Conservation (phyloP, 2,797 vertebrate genomes). For the Mallotus villosus region DNA sequence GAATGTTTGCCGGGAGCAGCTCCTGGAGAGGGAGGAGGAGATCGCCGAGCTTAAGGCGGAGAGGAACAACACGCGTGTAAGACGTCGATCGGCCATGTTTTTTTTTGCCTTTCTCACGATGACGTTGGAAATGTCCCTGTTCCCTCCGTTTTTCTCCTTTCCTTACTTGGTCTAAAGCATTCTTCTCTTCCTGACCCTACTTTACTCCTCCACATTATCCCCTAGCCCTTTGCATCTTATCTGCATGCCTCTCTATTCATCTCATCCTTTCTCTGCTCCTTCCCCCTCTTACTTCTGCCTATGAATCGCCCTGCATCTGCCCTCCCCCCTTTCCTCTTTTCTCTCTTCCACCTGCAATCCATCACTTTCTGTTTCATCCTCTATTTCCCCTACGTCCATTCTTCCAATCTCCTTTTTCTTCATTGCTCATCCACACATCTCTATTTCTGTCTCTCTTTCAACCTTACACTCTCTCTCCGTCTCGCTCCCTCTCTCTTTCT, state of each 20-base stretch:
- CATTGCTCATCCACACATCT: not conserved
- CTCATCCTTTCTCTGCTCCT: slow-evolving; percentile 27
- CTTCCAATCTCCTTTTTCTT: not conserved
- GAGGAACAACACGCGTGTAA: slow-evolving; percentile 88
- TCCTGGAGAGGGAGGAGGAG: slow-evolving; percentile 90
- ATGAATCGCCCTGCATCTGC: not conserved
- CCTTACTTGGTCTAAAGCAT: not conserved
- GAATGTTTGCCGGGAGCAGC: slow-evolving; percentile 89
- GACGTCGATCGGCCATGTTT: slow-evolving; percentile 63
- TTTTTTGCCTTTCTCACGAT: not conserved
- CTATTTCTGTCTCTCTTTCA: not conserved
- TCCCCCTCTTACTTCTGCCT: not conserved
- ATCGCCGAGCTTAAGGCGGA: slow-evolving; percentile 89
- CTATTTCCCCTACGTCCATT: not conserved
- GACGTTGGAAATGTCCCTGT: not conserved
- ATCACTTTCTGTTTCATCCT: not conserved
- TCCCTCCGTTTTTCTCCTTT: slow-evolving; percentile 3
- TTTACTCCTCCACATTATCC: slow-evolving; percentile 35
- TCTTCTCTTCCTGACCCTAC: not conserved
- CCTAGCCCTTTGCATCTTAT: slow-evolving; percentile 21
- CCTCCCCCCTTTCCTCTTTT: not conserved
- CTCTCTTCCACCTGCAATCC: not conserved
- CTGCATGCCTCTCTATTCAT: slow-evolving; percentile 14
- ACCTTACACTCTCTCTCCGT: too few species aligned
- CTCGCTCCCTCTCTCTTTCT: too few species aligned